Evolutionary conservation across 2,888 invertebrate species (phyloP).

Genomic region (Microctonus hyperodae): DNA sequence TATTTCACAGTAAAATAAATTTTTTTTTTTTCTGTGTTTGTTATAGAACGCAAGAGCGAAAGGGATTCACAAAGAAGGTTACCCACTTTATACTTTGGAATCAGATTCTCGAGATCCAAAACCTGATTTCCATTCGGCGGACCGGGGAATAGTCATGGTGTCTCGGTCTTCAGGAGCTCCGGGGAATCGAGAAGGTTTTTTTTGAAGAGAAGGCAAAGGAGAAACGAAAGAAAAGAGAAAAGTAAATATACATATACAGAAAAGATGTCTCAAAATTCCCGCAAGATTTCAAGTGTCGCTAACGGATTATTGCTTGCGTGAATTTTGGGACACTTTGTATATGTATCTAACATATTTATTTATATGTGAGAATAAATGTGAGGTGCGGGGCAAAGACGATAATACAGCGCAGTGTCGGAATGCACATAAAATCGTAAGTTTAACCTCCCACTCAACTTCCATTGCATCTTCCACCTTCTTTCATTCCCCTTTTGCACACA

Average conservation of each 20-base stretch:
- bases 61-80: constrained; percentile 43
- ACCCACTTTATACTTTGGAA: constrained; percentile 49
- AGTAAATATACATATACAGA: not conserved
- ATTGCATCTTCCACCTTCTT: constrained; percentile 25
- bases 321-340: no score
- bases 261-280: no score
- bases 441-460: constrained; percentile 42
- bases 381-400: constrained; percentile 17
- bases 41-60: not conserved
- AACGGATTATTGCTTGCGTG: no score
- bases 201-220: constrained; percentile 14
- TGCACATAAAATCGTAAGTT: constrained; percentile 54
- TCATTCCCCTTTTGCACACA: constrained; percentile 11
- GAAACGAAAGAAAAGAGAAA: constrained; percentile 4
- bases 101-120: constrained; percentile 50
- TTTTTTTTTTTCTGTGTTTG: not conserved
- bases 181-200: constrained; percentile 32
- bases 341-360: constrained; percentile 5
- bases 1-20: not conserved
- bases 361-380: not conserved
- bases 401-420: constrained; percentile 45
- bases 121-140: constrained; percentile 51
- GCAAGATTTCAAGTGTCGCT: no score
- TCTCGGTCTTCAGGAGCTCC: constrained; percentile 35
- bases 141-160: constrained; percentile 30